phyloP scores from a whole-genome alignment of 2,797 vertebrate species.

The Mormyrus hasselquistii region DNA sequence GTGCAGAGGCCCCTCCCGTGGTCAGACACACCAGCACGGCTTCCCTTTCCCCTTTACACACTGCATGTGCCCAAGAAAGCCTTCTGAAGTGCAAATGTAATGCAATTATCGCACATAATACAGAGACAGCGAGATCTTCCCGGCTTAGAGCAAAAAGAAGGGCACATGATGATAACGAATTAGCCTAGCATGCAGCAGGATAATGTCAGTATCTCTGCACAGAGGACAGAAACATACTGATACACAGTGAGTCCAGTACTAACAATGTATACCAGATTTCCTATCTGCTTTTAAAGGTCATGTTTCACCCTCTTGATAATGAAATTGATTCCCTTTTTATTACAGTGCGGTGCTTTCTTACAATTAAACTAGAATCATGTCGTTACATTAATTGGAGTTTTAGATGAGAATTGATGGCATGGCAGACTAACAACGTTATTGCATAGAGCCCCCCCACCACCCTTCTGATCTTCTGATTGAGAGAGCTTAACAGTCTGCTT shows the following conservation, averaged over 20 bases:
- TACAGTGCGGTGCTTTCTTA: background rate
- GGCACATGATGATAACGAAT: background rate
- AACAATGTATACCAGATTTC: background rate
- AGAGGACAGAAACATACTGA: background rate
- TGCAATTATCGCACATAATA: background rate
- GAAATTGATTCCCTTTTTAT: background rate
- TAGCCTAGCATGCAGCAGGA: background rate
- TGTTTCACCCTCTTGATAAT: background rate
- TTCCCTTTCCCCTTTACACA: background rate
- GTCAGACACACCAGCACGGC: background rate
- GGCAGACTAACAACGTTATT: background rate
- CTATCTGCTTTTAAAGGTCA: background rate
- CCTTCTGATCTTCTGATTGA: background rate
- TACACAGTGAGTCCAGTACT: background rate
- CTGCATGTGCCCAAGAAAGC: background rate
- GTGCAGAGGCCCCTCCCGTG: background rate
- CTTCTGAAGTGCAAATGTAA: background rate
- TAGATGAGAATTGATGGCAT: background rate
- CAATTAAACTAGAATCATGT: background rate
- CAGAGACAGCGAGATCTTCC: background rate
- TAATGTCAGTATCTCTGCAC: background rate
- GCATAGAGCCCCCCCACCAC: background rate
- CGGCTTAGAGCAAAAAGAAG: background rate
- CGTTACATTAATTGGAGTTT: conserved; percentile 5
- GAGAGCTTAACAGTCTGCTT: background rate